Conservation (phyloP, 2,888 invertebrate species). For the Amiota communis region DNA sequence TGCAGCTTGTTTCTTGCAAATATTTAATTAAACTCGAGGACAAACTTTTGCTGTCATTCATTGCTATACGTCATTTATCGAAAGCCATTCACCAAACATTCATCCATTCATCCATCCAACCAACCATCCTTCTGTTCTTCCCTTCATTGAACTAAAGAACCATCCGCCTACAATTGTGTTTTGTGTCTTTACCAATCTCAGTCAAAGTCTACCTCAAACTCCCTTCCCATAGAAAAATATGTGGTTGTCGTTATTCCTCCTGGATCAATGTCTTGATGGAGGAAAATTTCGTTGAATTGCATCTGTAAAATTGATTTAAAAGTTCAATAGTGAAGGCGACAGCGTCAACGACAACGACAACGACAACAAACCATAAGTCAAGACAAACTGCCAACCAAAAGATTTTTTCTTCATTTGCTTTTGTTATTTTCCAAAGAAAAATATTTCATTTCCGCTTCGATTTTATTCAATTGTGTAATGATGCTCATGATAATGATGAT, state of each 20-base stretch:
- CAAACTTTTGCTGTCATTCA: constrained; percentile 13
- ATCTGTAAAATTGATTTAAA: constrained; percentile 21
- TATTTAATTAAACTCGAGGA: constrained; percentile 18
- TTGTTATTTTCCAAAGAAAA: constrained; percentile 5
- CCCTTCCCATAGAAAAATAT: no score
- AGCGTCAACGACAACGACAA: not conserved
- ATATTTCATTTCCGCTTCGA: constrained; percentile 26
- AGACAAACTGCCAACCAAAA: constrained; percentile 9
- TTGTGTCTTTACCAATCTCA: no score
- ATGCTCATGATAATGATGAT: constrained; percentile 2
- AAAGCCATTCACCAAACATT: not conserved
- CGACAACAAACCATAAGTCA: constrained; percentile 7
- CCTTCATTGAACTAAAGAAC: no score
- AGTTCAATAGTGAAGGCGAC: not conserved
- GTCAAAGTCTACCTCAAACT: no score
- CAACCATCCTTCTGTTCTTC: no score
- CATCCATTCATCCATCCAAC: no score
- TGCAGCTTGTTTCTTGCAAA: constrained; percentile 16
- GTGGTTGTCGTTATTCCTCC: no score
- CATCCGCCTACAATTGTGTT: no score
- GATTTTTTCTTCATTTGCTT: not conserved
- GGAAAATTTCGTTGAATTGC: constrained; percentile 17
- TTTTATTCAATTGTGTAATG: constrained; percentile 21
- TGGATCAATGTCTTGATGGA: no score
- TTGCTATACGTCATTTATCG: not conserved